Percentiles rank a stretch among this genome's conserved stretches.
Evolutionary conservation across 2,113 vertebrate species (phyloP).

Genomic region (Arenaria interpres): DNA sequence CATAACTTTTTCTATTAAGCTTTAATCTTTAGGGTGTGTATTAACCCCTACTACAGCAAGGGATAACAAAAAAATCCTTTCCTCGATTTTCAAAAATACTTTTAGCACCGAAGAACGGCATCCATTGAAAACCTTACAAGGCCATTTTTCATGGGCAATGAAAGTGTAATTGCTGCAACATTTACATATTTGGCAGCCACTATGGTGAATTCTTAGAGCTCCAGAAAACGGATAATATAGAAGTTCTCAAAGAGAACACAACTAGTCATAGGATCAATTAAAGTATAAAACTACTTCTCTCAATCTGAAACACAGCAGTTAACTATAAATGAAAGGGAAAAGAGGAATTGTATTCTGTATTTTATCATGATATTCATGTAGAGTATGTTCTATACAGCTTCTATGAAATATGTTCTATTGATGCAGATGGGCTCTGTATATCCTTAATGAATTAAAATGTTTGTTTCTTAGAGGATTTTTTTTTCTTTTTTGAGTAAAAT

Average conservation of each 20-base stretch:
- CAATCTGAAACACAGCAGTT: not conserved
- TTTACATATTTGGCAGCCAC: conserved; percentile 61
- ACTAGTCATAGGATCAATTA: not conserved
- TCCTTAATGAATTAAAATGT: not conserved
- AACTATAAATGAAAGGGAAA: not conserved
- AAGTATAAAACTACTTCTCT: conserved; percentile 14
- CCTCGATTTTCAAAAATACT: conserved; percentile 44
- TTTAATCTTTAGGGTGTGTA: not conserved
- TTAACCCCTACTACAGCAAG: not conserved
- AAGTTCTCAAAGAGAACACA: not conserved
- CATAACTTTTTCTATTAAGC: not conserved
- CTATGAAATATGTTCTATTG: not conserved
- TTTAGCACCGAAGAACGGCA: conserved; percentile 48
- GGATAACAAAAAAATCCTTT: conserved; percentile 25
- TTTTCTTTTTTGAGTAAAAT: not conserved
- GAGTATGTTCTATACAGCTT: not conserved
- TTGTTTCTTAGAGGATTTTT: not conserved
- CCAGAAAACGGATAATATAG: not conserved
- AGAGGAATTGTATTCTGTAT: not conserved
- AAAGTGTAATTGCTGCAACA: conserved; percentile 59
- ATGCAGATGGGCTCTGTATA: not conserved
- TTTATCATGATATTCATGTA: not conserved
- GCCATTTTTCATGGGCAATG: conserved; percentile 25
- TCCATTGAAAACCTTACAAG: conserved; percentile 9
- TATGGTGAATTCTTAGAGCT: conserved; percentile 18